Evolutionary conservation across 2,113 vertebrate species (phyloP).

Genomic region (Chaenogobius annularis): DNA sequence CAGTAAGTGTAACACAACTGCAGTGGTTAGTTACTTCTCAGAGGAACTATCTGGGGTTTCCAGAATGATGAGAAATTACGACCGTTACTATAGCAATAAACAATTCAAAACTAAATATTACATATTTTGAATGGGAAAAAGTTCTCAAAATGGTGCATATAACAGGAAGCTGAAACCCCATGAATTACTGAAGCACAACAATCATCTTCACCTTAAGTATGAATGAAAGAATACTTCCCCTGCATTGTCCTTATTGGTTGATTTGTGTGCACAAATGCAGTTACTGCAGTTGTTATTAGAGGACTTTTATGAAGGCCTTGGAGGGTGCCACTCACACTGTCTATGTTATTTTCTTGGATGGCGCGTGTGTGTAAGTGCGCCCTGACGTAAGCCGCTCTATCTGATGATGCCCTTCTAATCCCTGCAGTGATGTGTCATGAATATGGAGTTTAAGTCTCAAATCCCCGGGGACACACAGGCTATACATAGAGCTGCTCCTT

Average conservation of each 20-base stretch:
- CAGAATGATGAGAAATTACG: no score
- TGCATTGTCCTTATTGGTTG: slow-evolving; percentile 7
- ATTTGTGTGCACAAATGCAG: slow-evolving; percentile 6
- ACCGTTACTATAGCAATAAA: no score
- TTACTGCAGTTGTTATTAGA: slow-evolving; percentile 20
- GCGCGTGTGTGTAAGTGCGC: slow-evolving; percentile 10
- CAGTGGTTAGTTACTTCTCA: no score
- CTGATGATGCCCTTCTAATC: slow-evolving; percentile 85
- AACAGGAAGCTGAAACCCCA: no score
- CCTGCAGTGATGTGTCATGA: slow-evolving; percentile 85
- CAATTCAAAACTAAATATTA: no score
- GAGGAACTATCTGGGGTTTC: no score
- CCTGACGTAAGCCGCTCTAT: slow-evolving; percentile 77
- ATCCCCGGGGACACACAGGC: slow-evolving; percentile 79
- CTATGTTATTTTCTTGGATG: slow-evolving; percentile 35
- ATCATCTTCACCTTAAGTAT: neutral
- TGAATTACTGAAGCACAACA: neutral
- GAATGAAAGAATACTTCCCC: neutral
- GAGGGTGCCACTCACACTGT: slow-evolving; percentile 19
- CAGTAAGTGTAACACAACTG: neutral
- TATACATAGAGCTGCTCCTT: slow-evolving; percentile 76
- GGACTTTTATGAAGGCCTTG: slow-evolving; percentile 52
- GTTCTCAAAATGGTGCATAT: no score
- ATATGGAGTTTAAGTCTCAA: slow-evolving; percentile 86
- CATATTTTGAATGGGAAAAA: no score